Evolutionary conservation across 2,113 vertebrate genomes (phyloP), one percentile per base, ranked within the genome.

Genomic region (Cyphomyrus plagiostoma): DNA sequence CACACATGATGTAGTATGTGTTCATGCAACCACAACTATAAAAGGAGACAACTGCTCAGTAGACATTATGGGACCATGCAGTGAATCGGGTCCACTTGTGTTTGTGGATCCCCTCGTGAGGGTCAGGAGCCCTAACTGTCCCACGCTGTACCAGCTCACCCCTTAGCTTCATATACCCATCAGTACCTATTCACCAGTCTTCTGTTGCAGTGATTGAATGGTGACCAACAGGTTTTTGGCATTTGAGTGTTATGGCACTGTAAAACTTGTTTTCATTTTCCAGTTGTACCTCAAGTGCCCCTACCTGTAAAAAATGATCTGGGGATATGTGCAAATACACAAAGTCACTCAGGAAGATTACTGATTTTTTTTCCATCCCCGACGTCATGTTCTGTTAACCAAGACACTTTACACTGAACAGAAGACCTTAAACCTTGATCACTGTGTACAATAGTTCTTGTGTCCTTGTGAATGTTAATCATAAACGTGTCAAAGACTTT

Each of bases 381-480:
- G 93, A 92, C 92, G 93, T 95, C 91, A 92, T 92, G 88, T 89
- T 91, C 91, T 89, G 91, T 94, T 92, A 52, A 46, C 93, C 90
- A 88, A 92, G 90, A 93, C 93, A 95, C 92, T 94, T 95, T 95
- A 93, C 93, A 95, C 95, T 95, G 93, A 94, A 95, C 92, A 94
- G 93, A 93, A 95, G 94, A 95, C 93, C 93, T 92, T 90, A 94
- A 94, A 95, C 94, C 94, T 94, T 94, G 91, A 95, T 95, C 95
- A 96, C 95, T 95, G 95, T 96, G 95, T 95, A 93, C 88, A 93
- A 94, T 93, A 94, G 91, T 90, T 39, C 70, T 39, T 77, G 94
- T 15, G 93, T 95, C 95, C 94, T 96, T 95, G 95, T 96, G 94
- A 96, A 95, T 95, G 95, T 96, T 92, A 91, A 93, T 94, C 94